A percentile compares a stretch with the other conserved stretches of the same genome.
Evolutionary conservation across 2,113 vertebrate genomes (phyloP).

Genomic region (Apodemus speciosus): DNA sequence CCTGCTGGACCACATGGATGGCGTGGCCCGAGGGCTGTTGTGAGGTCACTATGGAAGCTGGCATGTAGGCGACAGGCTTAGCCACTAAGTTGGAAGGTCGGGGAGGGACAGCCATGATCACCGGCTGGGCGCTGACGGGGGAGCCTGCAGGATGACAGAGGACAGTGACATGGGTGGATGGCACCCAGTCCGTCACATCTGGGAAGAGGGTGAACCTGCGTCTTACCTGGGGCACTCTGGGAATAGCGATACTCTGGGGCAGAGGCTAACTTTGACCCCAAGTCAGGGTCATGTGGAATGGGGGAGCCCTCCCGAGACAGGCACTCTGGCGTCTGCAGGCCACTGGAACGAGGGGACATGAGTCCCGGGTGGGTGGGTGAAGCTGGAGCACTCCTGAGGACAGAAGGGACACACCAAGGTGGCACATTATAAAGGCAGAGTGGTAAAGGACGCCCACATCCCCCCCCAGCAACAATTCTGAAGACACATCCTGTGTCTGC

Average conservation of each 20-base stretch:
- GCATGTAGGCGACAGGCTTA: slow-evolving; percentile 93
- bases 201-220: background rate
- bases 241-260: slow-evolving; percentile 97
- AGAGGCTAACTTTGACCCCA: slow-evolving; percentile 94
- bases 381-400: slow-evolving; percentile 94
- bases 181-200: rapidly evolving
- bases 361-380: slow-evolving; percentile 97
- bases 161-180: background rate
- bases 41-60: slow-evolving; percentile 89
- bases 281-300: slow-evolving; percentile 94
- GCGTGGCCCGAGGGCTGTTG: slow-evolving; percentile 90
- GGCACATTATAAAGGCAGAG: rapidly evolving
- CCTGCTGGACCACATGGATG: slow-evolving; percentile 93
- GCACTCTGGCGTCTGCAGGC: slow-evolving; percentile 97
- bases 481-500: background rate
- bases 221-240: slow-evolving; percentile 96
- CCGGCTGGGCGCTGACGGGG: slow-evolving; percentile 94
- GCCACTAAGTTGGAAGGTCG: slow-evolving; percentile 88
- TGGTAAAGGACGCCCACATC: rapidly evolving
- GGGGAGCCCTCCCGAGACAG: slow-evolving; percentile 97
- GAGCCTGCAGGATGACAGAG: slow-evolving; percentile 86
- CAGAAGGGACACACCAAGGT: rapidly evolving
- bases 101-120: slow-evolving; percentile 95
- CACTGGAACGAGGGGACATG: slow-evolving; percentile 94
- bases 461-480: background rate